Conservation (phyloP, 1,140 invertebrate genomes). For the Drosophila lacertosa region DNA sequence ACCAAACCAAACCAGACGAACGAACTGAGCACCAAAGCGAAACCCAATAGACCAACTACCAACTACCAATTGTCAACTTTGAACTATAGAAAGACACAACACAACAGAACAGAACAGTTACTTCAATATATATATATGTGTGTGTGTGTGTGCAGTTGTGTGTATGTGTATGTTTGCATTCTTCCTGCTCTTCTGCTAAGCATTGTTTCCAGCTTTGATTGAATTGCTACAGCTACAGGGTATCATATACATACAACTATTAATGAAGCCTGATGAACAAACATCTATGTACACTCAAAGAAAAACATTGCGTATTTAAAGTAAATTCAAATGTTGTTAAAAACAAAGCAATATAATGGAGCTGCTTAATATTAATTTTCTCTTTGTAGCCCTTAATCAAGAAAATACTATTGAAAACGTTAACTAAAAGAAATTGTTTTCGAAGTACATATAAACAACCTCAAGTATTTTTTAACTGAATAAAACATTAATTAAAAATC, state of each 20-base stretch:
- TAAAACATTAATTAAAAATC: too few relatives aligned
- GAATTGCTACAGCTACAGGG: not conserved
- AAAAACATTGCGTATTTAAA: too few relatives aligned
- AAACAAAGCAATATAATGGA: too few relatives aligned
- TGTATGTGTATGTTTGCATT: not conserved
- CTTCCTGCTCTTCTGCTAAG: not conserved
- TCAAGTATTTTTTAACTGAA: too few relatives aligned
- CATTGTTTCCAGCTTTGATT: constrained; percentile 3
- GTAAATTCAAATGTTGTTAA: too few relatives aligned
- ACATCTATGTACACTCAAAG: too few relatives aligned
- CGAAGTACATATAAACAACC: too few relatives aligned
- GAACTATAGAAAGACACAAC: not conserved
- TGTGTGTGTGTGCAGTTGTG: not conserved
- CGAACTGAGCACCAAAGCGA: not conserved
- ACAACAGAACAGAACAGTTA: not conserved
- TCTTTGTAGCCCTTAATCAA: too few relatives aligned
- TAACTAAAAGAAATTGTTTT: too few relatives aligned
- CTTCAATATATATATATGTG: not conserved
- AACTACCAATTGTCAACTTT: constrained; percentile 22
- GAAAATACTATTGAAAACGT: too few relatives aligned
- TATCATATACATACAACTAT: not conserved
- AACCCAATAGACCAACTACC: constrained; percentile 12
- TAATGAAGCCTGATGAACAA: too few relatives aligned
- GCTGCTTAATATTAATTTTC: too few relatives aligned
- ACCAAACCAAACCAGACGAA: not conserved